These are phyloP conservation scores for Boulengeromyrus knoepffleri DNA, from an alignment of 2,113 vertebrate genomes.

Conservation along the genomic window DNA sequence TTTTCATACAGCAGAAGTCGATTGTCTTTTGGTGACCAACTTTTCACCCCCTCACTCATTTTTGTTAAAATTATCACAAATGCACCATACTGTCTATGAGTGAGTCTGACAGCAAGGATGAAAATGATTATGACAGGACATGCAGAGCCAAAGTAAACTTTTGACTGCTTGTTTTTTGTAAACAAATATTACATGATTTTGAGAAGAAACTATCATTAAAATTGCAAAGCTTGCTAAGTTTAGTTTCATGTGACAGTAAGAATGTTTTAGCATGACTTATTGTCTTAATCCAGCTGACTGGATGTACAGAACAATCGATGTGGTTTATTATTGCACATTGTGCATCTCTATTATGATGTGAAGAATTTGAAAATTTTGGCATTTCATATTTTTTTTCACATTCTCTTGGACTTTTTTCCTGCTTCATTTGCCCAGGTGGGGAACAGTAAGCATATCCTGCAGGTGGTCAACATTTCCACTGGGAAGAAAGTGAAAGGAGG, in stretches of 20 bases:
- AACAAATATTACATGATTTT: neutral
- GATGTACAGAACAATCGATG: neutral
- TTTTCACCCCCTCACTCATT: neutral
- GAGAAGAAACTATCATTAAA: neutral
- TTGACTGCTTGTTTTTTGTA: neutral
- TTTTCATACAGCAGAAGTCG: neutral
- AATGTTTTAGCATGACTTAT: neutral
- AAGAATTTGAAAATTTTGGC: neutral
- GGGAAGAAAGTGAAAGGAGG: slow-evolving; percentile 87
- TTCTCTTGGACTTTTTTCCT: neutral
- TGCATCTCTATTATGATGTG: neutral
- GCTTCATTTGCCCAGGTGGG: slow-evolving; percentile 66
- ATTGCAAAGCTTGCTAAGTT: neutral
- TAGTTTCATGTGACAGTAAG: neutral
- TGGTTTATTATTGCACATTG: neutral
- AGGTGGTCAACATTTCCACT: slow-evolving; percentile 90
- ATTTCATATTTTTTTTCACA: neutral
- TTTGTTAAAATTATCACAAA: neutral
- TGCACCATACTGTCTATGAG: neutral
- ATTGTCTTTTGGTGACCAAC: neutral
- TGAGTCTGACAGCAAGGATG: neutral
- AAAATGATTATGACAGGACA: neutral
- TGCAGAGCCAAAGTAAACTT: neutral
- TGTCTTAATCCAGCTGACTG: neutral
- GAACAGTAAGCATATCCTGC: slow-evolving; percentile 81